These are phyloP conservation scores for Anser brachyrhynchus DNA, from an alignment of 2,113 vertebrate species.

Conservation along the genomic window DNA sequence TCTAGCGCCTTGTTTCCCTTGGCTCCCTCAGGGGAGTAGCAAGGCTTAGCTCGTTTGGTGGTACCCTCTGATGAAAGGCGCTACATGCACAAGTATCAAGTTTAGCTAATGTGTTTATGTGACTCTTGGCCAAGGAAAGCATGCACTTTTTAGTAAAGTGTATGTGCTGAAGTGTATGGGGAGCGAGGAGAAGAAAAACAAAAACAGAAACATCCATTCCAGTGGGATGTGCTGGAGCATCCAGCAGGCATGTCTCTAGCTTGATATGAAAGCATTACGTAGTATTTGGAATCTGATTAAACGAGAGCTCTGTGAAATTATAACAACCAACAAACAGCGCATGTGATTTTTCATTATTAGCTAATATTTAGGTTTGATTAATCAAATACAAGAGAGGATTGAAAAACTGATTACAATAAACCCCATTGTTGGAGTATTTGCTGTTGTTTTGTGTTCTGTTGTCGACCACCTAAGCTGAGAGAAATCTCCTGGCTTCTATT, in stretches of 20 bases:
- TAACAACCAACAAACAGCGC: slow-evolving; percentile 33
- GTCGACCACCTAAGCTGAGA: slow-evolving; percentile 76
- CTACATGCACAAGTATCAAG: not conserved
- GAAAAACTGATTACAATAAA: slow-evolving; percentile 2
- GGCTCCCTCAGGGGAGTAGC: not conserved
- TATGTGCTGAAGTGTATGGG: slow-evolving; percentile 33
- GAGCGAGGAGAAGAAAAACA: slow-evolving; percentile 14
- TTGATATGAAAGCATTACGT: not conserved
- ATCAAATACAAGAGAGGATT: slow-evolving; percentile 34
- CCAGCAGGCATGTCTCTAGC: not conserved
- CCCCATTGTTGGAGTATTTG: slow-evolving; percentile 35
- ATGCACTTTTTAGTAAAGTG: not conserved
- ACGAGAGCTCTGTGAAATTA: not conserved
- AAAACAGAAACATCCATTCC: slow-evolving; percentile 40
- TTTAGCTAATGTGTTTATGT: not conserved
- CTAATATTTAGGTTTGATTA: slow-evolving; percentile 24
- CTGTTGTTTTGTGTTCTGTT: slow-evolving; percentile 10
- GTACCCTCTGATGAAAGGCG: not conserved
- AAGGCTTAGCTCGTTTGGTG: accelerated
- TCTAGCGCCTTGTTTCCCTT: not conserved
- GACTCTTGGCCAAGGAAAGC: not conserved
- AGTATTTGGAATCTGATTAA: slow-evolving; percentile 5
- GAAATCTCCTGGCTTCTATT: slow-evolving; percentile 50
- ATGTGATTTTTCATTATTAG: not conserved
- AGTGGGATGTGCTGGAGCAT: slow-evolving; percentile 16